These are phyloP conservation scores for Penelope pileata DNA, from an alignment of 2,113 vertebrate genomes.

Conservation along the genomic window DNA sequence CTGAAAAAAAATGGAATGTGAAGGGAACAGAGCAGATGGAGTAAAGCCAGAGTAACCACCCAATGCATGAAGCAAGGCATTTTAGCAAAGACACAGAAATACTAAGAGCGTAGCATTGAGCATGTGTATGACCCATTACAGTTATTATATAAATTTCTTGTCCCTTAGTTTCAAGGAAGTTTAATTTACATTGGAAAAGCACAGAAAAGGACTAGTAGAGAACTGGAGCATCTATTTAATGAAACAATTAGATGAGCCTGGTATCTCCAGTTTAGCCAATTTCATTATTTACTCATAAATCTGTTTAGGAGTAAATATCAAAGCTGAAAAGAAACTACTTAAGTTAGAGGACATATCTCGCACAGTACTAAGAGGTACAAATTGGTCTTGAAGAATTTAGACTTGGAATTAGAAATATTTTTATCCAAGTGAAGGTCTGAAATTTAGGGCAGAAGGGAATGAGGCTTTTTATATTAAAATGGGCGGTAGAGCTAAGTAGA, in stretches of 20 bases:
- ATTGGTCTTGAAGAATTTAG: neutral
- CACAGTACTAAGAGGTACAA: neutral
- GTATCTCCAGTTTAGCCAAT: neutral
- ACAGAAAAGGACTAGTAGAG: neutral
- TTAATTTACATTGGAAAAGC: neutral
- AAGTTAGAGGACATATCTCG: neutral
- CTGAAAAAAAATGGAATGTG: neutral
- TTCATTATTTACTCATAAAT: neutral
- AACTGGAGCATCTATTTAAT: neutral
- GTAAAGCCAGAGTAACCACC: neutral
- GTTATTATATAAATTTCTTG: neutral
- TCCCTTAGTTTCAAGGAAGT: neutral
- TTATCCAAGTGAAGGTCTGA: neutral
- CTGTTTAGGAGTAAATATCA: neutral
- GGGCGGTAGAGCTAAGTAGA: neutral
- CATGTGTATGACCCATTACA: neutral
- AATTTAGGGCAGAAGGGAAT: neutral
- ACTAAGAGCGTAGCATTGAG: neutral
- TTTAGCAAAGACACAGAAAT: neutral
- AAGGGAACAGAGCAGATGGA: neutral
- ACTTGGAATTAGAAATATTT: neutral
- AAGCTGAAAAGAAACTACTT: neutral
- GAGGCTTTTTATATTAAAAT: neutral
- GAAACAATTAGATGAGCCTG: neutral
- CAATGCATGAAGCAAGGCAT: fast-evolving